Conservation (phyloP, 2,888 invertebrate species). For the Scaptomyza polygonia region DNA sequence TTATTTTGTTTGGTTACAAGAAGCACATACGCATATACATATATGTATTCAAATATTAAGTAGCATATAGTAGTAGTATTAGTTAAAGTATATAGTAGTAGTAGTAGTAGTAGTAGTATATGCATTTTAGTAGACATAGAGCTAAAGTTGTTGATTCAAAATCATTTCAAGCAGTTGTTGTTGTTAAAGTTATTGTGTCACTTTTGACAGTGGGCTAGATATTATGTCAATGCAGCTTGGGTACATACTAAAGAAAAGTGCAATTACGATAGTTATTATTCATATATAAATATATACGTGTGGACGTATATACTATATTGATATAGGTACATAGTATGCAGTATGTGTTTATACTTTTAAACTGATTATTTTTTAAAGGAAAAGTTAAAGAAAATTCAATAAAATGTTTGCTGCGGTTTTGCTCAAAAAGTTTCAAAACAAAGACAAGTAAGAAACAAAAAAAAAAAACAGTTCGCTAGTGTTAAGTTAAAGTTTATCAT, state of each 20-base stretch:
- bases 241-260: slow-evolving; percentile 74
- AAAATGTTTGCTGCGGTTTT: slow-evolving; percentile 29
- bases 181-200: slow-evolving; percentile 49
- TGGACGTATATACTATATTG: slow-evolving; percentile 20
- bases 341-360: slow-evolving; percentile 3
- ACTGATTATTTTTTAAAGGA: slow-evolving; percentile 5
- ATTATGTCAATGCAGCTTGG: slow-evolving; percentile 71
- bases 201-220: slow-evolving; percentile 56
- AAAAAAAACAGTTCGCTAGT: slow-evolving; percentile 23
- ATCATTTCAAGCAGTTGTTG: slow-evolving; percentile 64
- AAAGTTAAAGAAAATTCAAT: not conserved
- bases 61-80: slow-evolving; percentile 40
- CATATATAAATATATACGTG: slow-evolving; percentile 31
- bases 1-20: slow-evolving; percentile 59
- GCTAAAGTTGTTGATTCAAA: slow-evolving; percentile 61
- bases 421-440: slow-evolving; percentile 11
- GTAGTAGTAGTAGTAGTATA: slow-evolving; percentile 39
- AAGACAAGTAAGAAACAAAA: not conserved
- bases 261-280: slow-evolving; percentile 60
- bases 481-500: slow-evolving; percentile 18
- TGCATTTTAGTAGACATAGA: slow-evolving; percentile 74
- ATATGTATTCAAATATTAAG: slow-evolving; percentile 61
- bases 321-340: slow-evolving; percentile 16
- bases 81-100: slow-evolving; percentile 49
- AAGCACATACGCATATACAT: slow-evolving; percentile 77